Evolutionary conservation across 1,140 invertebrate species (phyloP).

Genomic region (Zaprionus lachaisei): DNA sequence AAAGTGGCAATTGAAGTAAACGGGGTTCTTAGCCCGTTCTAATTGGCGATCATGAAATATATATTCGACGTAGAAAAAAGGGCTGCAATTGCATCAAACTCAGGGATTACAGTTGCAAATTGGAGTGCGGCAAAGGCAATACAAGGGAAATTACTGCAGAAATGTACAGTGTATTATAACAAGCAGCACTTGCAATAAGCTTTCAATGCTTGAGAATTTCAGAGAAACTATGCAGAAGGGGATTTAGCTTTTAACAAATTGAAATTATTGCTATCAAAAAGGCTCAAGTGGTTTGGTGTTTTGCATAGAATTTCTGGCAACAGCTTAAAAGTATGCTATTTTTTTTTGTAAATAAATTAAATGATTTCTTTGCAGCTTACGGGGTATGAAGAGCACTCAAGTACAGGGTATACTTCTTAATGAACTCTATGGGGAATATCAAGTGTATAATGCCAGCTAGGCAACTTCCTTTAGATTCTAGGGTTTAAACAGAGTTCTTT

Average conservation of each 20-base stretch:
- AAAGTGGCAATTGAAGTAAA: conserved; percentile 28
- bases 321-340: not conserved
- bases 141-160: not conserved
- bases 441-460: too few relatives aligned
- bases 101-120: not conserved
- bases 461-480: too few relatives aligned
- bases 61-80: not conserved
- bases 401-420: too few relatives aligned
- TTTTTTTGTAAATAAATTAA: too few relatives aligned
- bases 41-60: conserved; percentile 27
- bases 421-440: too few relatives aligned
- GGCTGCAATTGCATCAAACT: not conserved
- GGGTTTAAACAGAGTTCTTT: not conserved
- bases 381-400: not conserved
- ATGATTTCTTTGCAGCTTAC: too few relatives aligned
- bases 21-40: conserved; percentile 11
- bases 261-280: not conserved
- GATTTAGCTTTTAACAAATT: not conserved
- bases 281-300: not conserved
- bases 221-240: not conserved
- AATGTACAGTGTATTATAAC: not conserved
- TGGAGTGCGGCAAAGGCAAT: not conserved
- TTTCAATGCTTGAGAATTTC: not conserved
- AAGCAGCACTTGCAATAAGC: not conserved
- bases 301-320: not conserved